These are phyloP conservation scores for Craseonycteris thonglongyai DNA, from an alignment of 2,113 vertebrate genomes.

Conservation along the genomic window DNA sequence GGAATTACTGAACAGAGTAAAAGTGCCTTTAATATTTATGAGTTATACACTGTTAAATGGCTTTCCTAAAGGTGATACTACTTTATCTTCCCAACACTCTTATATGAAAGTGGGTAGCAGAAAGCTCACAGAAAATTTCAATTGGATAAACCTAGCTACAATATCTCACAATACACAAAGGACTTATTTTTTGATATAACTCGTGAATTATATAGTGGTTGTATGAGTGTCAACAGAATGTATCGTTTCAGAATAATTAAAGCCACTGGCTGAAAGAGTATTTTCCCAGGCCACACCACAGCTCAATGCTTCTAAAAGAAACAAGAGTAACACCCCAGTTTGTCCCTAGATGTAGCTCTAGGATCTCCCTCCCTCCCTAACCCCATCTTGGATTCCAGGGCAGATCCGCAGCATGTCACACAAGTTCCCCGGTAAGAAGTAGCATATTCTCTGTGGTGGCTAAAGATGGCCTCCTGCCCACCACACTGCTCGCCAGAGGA, in stretches of 20 bases:
- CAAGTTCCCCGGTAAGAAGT: neutral
- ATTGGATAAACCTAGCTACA: neutral
- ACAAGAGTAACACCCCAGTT: neutral
- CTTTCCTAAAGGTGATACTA: neutral
- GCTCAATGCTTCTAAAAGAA: neutral
- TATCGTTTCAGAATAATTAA: neutral
- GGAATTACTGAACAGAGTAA: neutral
- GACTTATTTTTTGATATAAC: neutral
- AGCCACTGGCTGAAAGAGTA: neutral
- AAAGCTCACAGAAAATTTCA: neutral
- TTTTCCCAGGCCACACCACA: neutral
- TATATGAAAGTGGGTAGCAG: neutral
- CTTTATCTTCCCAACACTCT: neutral
- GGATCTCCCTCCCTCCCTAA: neutral
- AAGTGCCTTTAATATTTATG: conserved; percentile 31
- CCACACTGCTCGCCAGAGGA: neutral
- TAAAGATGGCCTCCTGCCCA: neutral
- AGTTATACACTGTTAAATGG: neutral
- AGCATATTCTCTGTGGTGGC: neutral
- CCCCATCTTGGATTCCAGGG: neutral
- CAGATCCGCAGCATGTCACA: neutral
- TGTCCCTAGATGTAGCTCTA: neutral
- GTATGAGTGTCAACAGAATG: neutral
- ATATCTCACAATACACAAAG: neutral
- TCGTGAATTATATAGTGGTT: no score